These are phyloP conservation scores for Clarias fuscus DNA, from an alignment of 2,797 vertebrate genomes.

Conservation along the genomic window DNA sequence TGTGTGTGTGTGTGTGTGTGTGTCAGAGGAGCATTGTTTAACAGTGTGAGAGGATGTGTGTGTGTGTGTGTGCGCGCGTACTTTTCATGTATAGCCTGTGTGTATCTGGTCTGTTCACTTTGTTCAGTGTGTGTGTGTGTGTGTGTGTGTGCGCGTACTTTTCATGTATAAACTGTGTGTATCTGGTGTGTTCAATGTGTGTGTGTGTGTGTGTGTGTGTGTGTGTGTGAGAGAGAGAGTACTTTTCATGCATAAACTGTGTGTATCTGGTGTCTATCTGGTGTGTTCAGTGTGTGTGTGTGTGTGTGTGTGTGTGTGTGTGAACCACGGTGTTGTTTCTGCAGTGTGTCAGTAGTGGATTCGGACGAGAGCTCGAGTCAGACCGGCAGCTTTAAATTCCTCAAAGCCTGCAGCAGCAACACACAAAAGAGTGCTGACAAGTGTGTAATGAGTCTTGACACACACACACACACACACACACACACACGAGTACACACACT, in stretches of 20 bases:
- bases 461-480: constrained; percentile 53
- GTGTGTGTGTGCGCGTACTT: not conserved
- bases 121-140: not conserved
- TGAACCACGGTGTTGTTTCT: not conserved
- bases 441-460: constrained; percentile 54
- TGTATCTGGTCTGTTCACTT: not conserved
- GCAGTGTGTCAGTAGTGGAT: constrained; percentile 25
- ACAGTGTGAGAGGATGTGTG: too few species aligned
- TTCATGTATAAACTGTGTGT: too few species aligned
- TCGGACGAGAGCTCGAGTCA: not conserved
- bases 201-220: too few species aligned
- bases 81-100: too few species aligned
- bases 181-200: too few species aligned
- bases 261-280: too few species aligned
- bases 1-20: too few species aligned
- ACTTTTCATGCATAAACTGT: too few species aligned
- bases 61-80: too few species aligned
- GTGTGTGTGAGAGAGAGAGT: too few species aligned
- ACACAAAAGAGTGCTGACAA: constrained; percentile 53
- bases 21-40: too few species aligned
- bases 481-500: constrained; percentile 48
- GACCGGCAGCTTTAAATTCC: constrained; percentile 31
- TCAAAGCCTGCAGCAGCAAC: constrained; percentile 36
- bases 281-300: not conserved
- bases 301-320: not conserved